phyloP scores from a whole-genome alignment of 2,113 vertebrate genomes.

The Diglossa brunneiventris region DNA sequence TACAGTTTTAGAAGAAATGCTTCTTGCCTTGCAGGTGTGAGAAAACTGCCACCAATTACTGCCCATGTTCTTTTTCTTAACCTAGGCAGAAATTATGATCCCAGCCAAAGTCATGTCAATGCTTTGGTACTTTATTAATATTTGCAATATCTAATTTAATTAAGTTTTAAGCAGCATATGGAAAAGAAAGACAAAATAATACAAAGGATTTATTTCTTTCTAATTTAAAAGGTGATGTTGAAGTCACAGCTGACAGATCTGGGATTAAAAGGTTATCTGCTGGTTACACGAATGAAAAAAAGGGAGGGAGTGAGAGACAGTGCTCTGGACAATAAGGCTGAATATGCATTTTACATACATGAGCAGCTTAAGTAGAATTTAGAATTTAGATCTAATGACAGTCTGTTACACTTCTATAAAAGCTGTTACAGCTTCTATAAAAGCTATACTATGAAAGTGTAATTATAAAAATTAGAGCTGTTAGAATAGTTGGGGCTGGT shows the following conservation, averaged over 20 bases:
- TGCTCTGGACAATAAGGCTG: not conserved
- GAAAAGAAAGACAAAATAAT: not conserved
- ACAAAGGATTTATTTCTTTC: not conserved
- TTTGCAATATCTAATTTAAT: not conserved
- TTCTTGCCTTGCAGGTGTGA: not conserved
- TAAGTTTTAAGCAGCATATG: not conserved
- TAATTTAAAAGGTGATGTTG: conserved; percentile 13
- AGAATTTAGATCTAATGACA: not conserved
- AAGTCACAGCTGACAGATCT: conserved; percentile 32
- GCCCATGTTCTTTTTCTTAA: not conserved
- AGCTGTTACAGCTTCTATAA: not conserved
- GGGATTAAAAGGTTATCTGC: conserved; percentile 48
- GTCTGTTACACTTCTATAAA: not conserved
- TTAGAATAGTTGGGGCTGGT: not conserved
- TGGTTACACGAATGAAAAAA: not conserved
- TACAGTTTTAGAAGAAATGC: not conserved
- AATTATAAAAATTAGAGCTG: not conserved
- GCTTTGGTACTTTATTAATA: not conserved
- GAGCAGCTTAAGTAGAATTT: not conserved
- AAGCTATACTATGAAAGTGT: not conserved
- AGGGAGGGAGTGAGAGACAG: fast-evolving
- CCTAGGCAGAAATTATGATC: not conserved
- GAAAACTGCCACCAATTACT: not conserved
- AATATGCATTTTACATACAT: not conserved
- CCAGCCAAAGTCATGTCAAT: not conserved